Evolutionary conservation across 2,888 invertebrate genomes (phyloP), one percentile per base, ranked within the genome.

Genomic region (Maniola hyperantus): DNA sequence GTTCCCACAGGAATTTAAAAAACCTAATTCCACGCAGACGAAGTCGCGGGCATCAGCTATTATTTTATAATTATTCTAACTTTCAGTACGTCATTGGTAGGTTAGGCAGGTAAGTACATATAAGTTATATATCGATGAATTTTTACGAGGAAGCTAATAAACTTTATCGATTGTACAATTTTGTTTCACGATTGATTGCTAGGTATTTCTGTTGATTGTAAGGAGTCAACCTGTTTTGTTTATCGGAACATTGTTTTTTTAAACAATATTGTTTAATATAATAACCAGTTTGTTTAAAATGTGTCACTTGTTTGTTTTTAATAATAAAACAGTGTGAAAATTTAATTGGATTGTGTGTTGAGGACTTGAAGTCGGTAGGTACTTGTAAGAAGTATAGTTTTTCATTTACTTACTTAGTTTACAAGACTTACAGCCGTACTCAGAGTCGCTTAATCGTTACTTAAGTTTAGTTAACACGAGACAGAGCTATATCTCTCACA

Each of bases 171-270:
- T 4, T 1, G 46, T 6, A 15, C 0, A 15, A 26, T 26, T 26
- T 26, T 13, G 7, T 15, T 48, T 2, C 48, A 48, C 48, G 18
- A 18, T 18, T 48, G 48, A 48, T 48, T 48, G 48, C 18, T 4
- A 15, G 26, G 26, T 26, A 26, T 26, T 1, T 26, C 26, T 26
- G 2, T 26, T 26, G 26, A 15, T 48, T 48, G 8, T 18, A 48
- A 18, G 18, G 48, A 48, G 48, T 48, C 48, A 48, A 48, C 48
- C 18, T 48, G 48, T 48, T 18, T 18, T 48, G 48, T 48, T 48
- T 18, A 48, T 15, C 46, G 6, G 11, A 44, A 0, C 18, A 48
- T 8, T 48, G 8, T 48, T 15, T 48, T 42, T 15, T 18, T 15
- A 46, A 46, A 48, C 48, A 48, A 48, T 48, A 18, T 2, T 10